A percentile compares a stretch with the other conserved stretches of the same genome.
phyloP scores from a whole-genome alignment of 2,888 invertebrate genomes.

The Ditula angustiorana region DNA sequence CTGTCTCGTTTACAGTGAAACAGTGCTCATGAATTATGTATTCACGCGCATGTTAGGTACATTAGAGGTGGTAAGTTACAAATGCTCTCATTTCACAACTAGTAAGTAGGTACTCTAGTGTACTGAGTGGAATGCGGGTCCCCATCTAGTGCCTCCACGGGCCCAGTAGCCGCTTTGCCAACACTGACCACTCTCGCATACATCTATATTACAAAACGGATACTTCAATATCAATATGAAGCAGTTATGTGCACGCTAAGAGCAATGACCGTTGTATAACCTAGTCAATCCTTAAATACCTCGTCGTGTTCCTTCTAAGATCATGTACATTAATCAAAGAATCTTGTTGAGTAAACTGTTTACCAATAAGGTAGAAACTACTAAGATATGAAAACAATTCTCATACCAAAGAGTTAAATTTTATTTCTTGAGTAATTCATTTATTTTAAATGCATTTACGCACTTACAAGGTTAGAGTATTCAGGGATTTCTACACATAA shows the following conservation, averaged over 20 bases:
- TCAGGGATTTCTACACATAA: conserved; percentile 22
- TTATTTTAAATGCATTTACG: no score
- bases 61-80: conserved; percentile 57
- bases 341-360: not conserved
- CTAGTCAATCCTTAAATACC: conserved; percentile 30
- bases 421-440: no score
- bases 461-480: conserved; percentile 18
- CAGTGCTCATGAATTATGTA: conserved; percentile 47
- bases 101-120: conserved; percentile 59
- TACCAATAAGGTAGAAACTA: conserved; percentile 13
- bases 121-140: conserved; percentile 72
- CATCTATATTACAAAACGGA: conserved; percentile 65
- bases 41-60: conserved; percentile 53
- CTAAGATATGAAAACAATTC: conserved; percentile 12
- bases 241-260: conserved; percentile 58
- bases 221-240: conserved; percentile 57
- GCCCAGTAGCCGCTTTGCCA: conserved; percentile 77
- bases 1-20: conserved; percentile 42
- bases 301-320: not conserved
- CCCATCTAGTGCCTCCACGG: conserved; percentile 59
- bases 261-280: conserved; percentile 58
- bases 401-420: not conserved
- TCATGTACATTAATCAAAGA: not conserved
- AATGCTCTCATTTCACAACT: conserved; percentile 79
- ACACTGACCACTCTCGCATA: conserved; percentile 77